Base-by-base conservation (phyloP, 2,888 invertebrate species). In the Dendrolimus pini region DNA sequence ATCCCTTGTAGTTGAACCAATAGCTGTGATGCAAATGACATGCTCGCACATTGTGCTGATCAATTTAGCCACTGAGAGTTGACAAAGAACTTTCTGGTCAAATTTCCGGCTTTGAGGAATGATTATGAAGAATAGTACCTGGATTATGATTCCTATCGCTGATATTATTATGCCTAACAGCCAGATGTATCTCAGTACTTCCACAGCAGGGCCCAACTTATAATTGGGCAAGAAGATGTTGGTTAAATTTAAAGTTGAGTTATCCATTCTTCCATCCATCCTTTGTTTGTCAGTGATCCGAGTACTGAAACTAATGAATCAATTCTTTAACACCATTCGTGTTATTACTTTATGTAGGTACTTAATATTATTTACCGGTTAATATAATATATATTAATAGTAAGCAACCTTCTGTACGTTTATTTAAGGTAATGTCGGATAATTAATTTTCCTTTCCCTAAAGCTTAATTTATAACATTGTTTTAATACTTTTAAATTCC, bases 71-170 rank as follows among this genome's bases (percentile, higher is more conserved):
- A 76, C 55, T 0, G 81, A 76, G 63, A 87, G 66, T 54, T 85
- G 80, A 1, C 70, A 67, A 1, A 87, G 63, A 1, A 84, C 72
- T 58, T 79, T 78, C 59, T 82, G 81, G 59, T 85, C 85, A 13
- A 75, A 65, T 61, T 80, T 82, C n/a, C 84, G 74, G 60, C 75
- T 71, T 42, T 68, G 69, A 1, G 78, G 77, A 41, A 72, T 58
- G 0, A 75, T 42, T 7, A 68, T 53, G 56, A 79, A 74, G 1
- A 82, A 41, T 0, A 63, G 10, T 2, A 74, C 14, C 62, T 85
- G 83, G 0, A 70, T 12, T 30, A 77, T 10, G 0, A 83, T 57
- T 41, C 79, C 72, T 1, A 71, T 9, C 6, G 62, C 9, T 0
- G 85, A 84, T 9, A 75, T 41, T 2, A 57, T 30, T 7, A 85